Percentiles rank a stretch among this genome's conserved stretches.
Evolutionary conservation across 23 tunicate species (phyloP).

Genomic region (Clavelina lepadiformis): DNA sequence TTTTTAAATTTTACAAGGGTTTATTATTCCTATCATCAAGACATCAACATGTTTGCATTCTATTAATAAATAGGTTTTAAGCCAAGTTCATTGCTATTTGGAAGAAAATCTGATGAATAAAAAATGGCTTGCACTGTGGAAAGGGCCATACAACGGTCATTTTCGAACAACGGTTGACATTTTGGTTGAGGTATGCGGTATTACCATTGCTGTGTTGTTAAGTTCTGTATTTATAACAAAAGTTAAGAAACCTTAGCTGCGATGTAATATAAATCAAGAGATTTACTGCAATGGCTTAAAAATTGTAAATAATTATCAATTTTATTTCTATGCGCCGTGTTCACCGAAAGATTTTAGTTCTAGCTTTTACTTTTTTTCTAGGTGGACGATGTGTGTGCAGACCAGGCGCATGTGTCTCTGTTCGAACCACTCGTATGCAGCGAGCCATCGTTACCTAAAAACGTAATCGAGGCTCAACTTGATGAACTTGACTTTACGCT

Average conservation of each 20-base stretch:
- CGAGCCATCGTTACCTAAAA: constrained; percentile 46
- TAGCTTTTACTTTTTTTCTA: not conserved
- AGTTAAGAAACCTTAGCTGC: too few species aligned
- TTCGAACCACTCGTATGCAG: constrained; percentile 59
- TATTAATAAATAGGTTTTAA: constrained; percentile 56
- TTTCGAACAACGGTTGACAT: constrained; percentile 62
- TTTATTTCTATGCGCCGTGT: too few species aligned
- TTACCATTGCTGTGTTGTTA: not conserved
- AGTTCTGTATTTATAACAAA: too few species aligned
- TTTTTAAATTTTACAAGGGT: too few species aligned
- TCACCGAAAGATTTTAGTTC: too few species aligned
- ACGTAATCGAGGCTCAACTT: constrained; percentile 72
- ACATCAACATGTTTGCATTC: too few species aligned
- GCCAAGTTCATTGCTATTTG: constrained; percentile 59
- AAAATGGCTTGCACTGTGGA: constrained; percentile 93
- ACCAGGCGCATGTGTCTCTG: constrained; percentile 73
- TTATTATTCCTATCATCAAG: too few species aligned
- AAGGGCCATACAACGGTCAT: constrained; percentile 55
- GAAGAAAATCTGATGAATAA: constrained; percentile 76
- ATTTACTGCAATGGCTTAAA: too few species aligned
- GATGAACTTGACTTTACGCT: constrained; percentile 73
- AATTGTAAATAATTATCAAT: too few species aligned
- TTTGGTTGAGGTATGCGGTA: constrained; percentile 60
- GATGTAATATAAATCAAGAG: too few species aligned
- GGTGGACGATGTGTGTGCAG: constrained; percentile 76